phyloP scores from a whole-genome alignment of 2,888 invertebrate species.

The Chesias legatella region DNA sequence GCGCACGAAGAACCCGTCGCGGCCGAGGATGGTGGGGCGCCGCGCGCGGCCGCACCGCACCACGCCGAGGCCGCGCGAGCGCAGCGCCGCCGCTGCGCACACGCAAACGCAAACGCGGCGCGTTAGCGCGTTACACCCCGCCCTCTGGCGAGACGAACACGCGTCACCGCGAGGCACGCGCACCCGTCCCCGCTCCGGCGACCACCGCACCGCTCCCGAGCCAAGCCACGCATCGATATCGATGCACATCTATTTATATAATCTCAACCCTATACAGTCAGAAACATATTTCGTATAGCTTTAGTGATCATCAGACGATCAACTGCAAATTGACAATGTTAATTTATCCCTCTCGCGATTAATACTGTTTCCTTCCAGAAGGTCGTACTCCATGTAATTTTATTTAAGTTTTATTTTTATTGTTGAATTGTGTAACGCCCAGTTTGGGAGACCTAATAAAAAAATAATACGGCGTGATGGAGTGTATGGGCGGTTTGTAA shows the following conservation, averaged over 20 bases:
- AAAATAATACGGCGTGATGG: too few species aligned
- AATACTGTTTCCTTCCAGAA: too few species aligned
- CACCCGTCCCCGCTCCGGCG: constrained; percentile 29
- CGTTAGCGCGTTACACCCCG: constrained; percentile 54
- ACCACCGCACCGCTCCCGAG: constrained; percentile 25
- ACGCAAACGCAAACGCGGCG: constrained; percentile 48
- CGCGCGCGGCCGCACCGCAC: constrained; percentile 71
- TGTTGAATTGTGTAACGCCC: too few species aligned
- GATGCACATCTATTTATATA: background rate
- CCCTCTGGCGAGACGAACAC: constrained; percentile 58
- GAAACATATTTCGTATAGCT: too few species aligned
- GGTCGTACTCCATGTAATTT: too few species aligned
- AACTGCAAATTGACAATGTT: too few species aligned
- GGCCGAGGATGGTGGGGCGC: constrained; percentile 87
- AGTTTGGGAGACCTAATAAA: too few species aligned
- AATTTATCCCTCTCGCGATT: too few species aligned
- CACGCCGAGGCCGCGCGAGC: constrained; percentile 78
- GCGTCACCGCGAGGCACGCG: constrained; percentile 44
- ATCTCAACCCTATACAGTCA: too few species aligned
- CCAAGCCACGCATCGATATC: constrained; percentile 6
- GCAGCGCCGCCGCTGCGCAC: constrained; percentile 81
- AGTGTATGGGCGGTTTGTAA: too few species aligned
- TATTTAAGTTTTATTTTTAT: too few species aligned
- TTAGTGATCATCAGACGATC: too few species aligned
- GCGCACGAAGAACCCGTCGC: constrained; percentile 88